Base-by-base conservation (phyloP, 2,888 invertebrate genomes). In the Phorcus lineatus region DNA sequence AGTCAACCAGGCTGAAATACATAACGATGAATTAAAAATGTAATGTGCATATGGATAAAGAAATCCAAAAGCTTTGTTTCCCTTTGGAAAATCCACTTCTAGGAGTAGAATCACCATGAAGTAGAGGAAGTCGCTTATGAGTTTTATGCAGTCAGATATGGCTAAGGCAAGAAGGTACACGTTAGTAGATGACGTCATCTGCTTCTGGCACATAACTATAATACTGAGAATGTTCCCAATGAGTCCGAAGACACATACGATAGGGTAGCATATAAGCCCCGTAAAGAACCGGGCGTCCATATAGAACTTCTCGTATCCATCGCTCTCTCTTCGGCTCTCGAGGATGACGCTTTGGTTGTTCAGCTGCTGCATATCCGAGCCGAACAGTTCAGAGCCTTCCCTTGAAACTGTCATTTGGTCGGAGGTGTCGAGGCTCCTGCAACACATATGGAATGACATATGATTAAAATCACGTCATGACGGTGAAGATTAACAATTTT, bases 1-100 rank as follows among this genome's bases (percentile, higher is more conserved):
- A 0, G 91, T 91, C 31, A 92, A 79, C 92, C 92, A 92, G 0
- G 92, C 89, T 0, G 92, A 91, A 28, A 91, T 87, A 66, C 90
- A 91, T 53, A 90, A 83, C 2, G 92, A 90, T 66, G 89, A 88
- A 78, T 90, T 91, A 67, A 92, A 91, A 11, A 92, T 84, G 79
- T 91, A 92, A 81, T 92, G 92, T 7, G 91, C 91, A 85, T 92
- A 92, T 0, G 92, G 92, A 82, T 93, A 93, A 22, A 92, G 84
- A 79, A 88, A 89, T n/a, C 87, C 90, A 79, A 89, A 92, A 2
- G 87, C 86, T 55, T 85, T 84, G 67, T 91, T 87, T 1, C 91
- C 92, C 6, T 86, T 82, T 3, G 78, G 47, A 4, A 88, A 84
- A 54, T 90, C 86, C 6, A 89, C 86, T 74, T 89, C 86, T 54